Conservation (phyloP, 2,797 vertebrate genomes). For the Cossypha heuglini region DNA sequence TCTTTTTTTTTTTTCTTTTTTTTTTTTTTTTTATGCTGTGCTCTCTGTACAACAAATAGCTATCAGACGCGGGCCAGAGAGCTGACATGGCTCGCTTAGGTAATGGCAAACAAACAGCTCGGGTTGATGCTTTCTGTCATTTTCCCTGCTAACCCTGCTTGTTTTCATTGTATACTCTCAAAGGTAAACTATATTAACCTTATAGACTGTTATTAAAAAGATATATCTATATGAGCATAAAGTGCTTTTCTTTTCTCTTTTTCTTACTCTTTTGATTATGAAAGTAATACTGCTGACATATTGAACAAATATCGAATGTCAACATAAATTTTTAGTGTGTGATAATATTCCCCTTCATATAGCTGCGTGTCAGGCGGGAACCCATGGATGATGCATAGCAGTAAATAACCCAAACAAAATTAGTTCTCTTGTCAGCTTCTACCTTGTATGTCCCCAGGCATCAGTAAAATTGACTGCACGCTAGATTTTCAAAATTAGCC, state of each 20-base stretch:
- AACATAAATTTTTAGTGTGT: slow-evolving; percentile 92
- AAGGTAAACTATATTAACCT: slow-evolving; percentile 99
- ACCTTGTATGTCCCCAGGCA: slow-evolving; percentile 94
- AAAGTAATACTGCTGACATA: slow-evolving; percentile 86
- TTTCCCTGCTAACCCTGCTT: slow-evolving; percentile 83
- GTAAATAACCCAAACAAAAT: slow-evolving; percentile 98
- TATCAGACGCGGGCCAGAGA: slow-evolving; percentile 88
- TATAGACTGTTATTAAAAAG: slow-evolving; percentile 96
- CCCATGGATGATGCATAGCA: slow-evolving; percentile 95
- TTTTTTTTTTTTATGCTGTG: slow-evolving; percentile 70
- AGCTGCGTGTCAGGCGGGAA: slow-evolving; percentile 89
- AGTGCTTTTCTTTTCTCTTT: slow-evolving; percentile 80
- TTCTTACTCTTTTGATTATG: slow-evolving; percentile 85
- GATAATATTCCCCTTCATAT: slow-evolving; percentile 88
- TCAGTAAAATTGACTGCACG: slow-evolving; percentile 99
- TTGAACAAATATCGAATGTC: slow-evolving; percentile 86
- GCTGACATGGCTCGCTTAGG: slow-evolving; percentile 88
- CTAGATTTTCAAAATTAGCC: slow-evolving; percentile 99
- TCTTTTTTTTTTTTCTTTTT: background rate
- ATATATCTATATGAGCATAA: slow-evolving; percentile 91
- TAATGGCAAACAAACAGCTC: slow-evolving; percentile 89
- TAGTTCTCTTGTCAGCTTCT: slow-evolving; percentile 92
- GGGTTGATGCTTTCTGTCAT: slow-evolving; percentile 84
- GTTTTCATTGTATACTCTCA: slow-evolving; percentile 88
- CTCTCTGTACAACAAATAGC: slow-evolving; percentile 93